Evolutionary conservation across 2,888 invertebrate species (phyloP).

Genomic region (Ptycholaimellus sp.): DNA sequence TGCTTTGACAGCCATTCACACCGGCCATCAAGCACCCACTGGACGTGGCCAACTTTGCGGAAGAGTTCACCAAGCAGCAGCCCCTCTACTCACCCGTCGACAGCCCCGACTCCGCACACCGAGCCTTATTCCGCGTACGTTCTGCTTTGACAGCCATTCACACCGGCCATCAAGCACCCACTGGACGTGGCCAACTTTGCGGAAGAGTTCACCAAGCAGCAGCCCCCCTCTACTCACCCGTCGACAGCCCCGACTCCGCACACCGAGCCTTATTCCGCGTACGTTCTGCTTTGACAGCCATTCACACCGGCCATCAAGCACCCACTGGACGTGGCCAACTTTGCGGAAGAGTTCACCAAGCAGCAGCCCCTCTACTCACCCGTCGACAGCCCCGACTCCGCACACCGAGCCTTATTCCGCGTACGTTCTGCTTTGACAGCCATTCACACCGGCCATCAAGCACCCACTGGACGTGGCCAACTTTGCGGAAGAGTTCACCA

Average conservation of each 20-base stretch:
- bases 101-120: constrained; percentile 40
- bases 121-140: constrained; percentile 14
- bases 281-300: constrained; percentile 45
- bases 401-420: constrained; percentile 14
- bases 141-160: constrained; percentile 56
- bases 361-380: constrained; percentile 75
- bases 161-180: constrained; percentile 51
- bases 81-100: constrained; percentile 74
- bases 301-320: constrained; percentile 60
- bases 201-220: constrained; percentile 78
- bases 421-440: constrained; percentile 42
- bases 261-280: constrained; percentile 15
- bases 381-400: constrained; percentile 50
- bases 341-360: constrained; percentile 81
- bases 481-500: constrained; percentile 86
- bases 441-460: constrained; percentile 61
- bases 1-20: constrained; percentile 58
- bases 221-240: constrained; percentile 70
- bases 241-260: constrained; percentile 47
- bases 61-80: constrained; percentile 75
- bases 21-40: constrained; percentile 54
- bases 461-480: constrained; percentile 68
- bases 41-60: constrained; percentile 84
- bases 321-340: constrained; percentile 72
- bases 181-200: constrained; percentile 86